These are phyloP conservation scores for Sebastes vulpes DNA, from an alignment of 2,797 vertebrate species.

Conservation along the genomic window DNA sequence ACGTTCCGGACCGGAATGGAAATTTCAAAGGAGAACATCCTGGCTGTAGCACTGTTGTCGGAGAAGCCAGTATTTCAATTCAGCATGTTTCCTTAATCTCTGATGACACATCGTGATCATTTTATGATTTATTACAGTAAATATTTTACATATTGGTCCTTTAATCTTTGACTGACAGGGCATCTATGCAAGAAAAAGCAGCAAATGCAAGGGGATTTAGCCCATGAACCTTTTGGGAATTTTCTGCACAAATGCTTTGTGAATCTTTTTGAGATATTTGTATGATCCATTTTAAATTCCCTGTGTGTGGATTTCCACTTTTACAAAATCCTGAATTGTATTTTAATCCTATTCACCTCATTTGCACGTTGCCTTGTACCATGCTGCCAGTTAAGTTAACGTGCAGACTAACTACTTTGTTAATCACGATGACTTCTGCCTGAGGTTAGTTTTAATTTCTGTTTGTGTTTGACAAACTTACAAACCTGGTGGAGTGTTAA, in stretches of 20 bases:
- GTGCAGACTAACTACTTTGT: neutral
- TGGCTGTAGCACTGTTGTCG: rapidly evolving
- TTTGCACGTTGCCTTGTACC: neutral
- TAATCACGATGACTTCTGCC: neutral
- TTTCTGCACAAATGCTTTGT: neutral
- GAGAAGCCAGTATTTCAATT: too few relatives aligned
- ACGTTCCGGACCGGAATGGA: too few relatives aligned
- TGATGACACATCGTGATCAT: too few relatives aligned
- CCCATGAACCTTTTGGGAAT: neutral
- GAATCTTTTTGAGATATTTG: neutral
- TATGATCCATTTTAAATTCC: neutral
- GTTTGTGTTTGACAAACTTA: neutral
- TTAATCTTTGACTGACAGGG: neutral
- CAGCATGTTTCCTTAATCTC: too few relatives aligned
- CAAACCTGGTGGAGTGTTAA: neutral
- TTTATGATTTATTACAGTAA: too few relatives aligned
- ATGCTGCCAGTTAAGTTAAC: neutral
- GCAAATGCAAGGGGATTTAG: neutral
- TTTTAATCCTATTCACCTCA: neutral
- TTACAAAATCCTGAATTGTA: too few relatives aligned
- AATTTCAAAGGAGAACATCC: too few relatives aligned
- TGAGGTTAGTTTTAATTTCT: neutral
- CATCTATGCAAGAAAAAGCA: neutral
- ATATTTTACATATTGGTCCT: too few relatives aligned
- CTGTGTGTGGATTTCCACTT: neutral